Evolutionary conservation across 2,797 vertebrate species (phyloP), one percentile per base, ranked within the genome.

Genomic region (Xenops minutus): DNA sequence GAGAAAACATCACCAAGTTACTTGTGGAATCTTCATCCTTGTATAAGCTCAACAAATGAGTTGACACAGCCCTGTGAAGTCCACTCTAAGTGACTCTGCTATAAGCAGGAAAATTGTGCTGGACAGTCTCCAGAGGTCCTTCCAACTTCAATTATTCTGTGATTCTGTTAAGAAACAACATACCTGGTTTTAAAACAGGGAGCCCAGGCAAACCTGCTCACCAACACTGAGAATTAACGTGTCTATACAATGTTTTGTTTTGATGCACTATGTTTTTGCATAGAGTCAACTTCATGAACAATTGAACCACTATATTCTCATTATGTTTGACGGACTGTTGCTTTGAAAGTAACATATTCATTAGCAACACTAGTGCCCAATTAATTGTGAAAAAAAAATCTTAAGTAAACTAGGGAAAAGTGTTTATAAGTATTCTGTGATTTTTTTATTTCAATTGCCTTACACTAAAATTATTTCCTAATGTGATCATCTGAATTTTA

Each of bases 221-320:
- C 27, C 49, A 27, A 51, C 49, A 51, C 49, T 24, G 23, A 77
- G 13, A 80, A 79, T 23, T 39, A 11, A 61, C 6, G 3, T 44
- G 20, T 16, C 14, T 51, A 48, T 17, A 51, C 3, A 34, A 17
- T 27, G 29, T 18, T 83, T 58, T 56, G 13, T 63, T 69, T n/a
- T 2, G 10, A 58, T 43, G 11, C 51, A 30, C 41, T 21, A 6
- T 30, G 18, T 5, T 80, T 26, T 63, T 54, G 39, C 37, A 63
- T 1, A 48, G 21, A 49, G 26, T 29, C 0, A 0, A 67, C 37
- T 55, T 69, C 8, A 59, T 12, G 8, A 39, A 32, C 5, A 67
- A 41, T 13, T 30, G n/a, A 78, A 63, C 19, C 44, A 75, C 23
- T 44, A 26, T 12, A 52, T 72, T 72, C 41, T 75, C 30, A 48